Conservation (phyloP, 2,888 invertebrate genomes). For the Andrena haemorrhoa region DNA sequence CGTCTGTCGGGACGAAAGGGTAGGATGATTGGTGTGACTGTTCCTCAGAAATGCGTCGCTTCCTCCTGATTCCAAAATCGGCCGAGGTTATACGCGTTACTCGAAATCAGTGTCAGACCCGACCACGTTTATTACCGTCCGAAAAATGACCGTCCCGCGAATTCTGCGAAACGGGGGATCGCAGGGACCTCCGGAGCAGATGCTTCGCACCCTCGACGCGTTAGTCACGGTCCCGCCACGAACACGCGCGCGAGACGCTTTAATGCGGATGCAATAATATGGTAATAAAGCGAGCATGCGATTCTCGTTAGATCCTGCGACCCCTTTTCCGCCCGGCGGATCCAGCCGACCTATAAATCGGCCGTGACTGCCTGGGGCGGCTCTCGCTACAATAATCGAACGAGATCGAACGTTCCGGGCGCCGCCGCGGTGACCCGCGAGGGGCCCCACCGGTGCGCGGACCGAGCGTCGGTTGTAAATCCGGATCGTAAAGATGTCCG, state of each 20-base stretch:
- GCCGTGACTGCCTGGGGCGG: conserved; percentile 54
- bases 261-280: conserved; percentile 62
- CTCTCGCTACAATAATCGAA: conserved; percentile 48
- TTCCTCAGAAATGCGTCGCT: conserved; percentile 25
- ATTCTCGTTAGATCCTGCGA: conserved; percentile 63
- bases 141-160: neutral
- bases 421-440: neutral
- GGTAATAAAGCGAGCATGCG: conserved; percentile 66
- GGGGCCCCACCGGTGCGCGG: conserved; percentile 20
- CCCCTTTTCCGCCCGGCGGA: conserved; percentile 52
- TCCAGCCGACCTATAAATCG: conserved; percentile 66
- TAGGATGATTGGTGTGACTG: conserved; percentile 43
- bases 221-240: neutral
- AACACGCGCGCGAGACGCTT: conserved; percentile 46
- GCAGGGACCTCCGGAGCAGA: conserved; percentile 31
- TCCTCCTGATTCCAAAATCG: conserved; percentile 6
- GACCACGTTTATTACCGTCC: neutral
- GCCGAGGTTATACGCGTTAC: conserved; percentile 2
- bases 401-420: conserved; percentile 48
- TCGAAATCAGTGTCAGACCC: neutral
- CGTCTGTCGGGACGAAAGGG: conserved; percentile 12
- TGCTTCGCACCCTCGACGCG: conserved; percentile 35
- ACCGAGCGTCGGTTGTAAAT: conserved; percentile 77
- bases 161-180: neutral
- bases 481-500: conserved; percentile 82